Base-by-base conservation (phyloP, 2,888 invertebrate species). In the Sussaba pulchella region DNA sequence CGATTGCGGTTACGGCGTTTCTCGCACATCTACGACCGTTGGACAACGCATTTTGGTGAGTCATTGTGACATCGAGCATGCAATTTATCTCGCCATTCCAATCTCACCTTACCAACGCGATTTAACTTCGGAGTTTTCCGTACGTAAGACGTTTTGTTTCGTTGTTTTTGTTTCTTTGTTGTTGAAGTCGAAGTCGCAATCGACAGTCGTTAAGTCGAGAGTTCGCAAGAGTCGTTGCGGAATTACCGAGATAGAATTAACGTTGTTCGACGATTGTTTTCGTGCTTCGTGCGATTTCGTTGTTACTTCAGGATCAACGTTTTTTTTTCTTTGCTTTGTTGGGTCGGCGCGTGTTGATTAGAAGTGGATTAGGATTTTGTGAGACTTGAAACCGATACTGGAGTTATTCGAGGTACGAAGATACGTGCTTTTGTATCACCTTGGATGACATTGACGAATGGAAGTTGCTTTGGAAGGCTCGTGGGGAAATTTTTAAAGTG, bases 11-110 rank as follows among this genome's bases (percentile, higher is more conserved):
- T 59, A 69, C 45, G 70, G 64, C 50, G 78, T 74, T 67, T 78
- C 78, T 78, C 77, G 70, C 45, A 24, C 66, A 67, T 69, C 78
- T 54, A 70, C 78, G 70, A 43, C 43, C 52, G 77, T 64, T 66
- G 81, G 81, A 81, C 81, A 74, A 81, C 77, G 64, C 77, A 78
- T 81, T 81, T 81, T 78, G 81, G 81, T 81, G 81, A 81, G 81
- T 81, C 81, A 81, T 63, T 67, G 17, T 59, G 31, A 17, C 69
- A 61, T 57, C 17, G 31, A 31, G 50, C 36, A 6, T 50, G 24
- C 39, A 64, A 74, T 59, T 74, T 43, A 54, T 67, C 31, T 41
- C 19, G 61, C 67, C 52, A 67, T 61, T 77, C 43, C 4, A 59
- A 73, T 64, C 10, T 52, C 19, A 36, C 67, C 39, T 71, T 69